These are phyloP conservation scores for Excalfactoria chinensis DNA, from an alignment of 2,113 vertebrate genomes.

Conservation along the genomic window DNA sequence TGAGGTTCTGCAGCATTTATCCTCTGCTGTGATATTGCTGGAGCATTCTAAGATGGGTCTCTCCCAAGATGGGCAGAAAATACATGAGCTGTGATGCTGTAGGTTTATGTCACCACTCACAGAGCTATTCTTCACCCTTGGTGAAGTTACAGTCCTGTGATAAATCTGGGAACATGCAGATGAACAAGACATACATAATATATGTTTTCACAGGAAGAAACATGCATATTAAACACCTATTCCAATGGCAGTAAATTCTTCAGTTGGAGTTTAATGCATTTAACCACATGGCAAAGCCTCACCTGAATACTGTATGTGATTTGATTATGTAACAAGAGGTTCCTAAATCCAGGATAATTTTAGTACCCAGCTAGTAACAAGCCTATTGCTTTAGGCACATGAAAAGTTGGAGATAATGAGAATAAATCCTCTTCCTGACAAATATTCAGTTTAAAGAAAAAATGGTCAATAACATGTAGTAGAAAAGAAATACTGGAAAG, in stretches of 20 bases:
- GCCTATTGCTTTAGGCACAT: neutral
- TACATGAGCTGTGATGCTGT: accelerated
- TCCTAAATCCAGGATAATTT: neutral
- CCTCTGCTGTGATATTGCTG: neutral
- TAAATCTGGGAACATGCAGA: neutral
- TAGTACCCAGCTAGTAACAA: neutral
- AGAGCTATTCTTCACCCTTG: neutral
- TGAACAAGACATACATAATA: neutral
- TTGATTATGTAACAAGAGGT: neutral
- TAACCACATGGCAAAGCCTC: neutral
- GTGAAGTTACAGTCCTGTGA: neutral
- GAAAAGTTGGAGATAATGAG: neutral
- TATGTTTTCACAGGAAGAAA: neutral
- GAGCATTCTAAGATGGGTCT: neutral
- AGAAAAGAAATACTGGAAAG: too few species aligned
- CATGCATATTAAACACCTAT: neutral
- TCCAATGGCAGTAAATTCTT: neutral
- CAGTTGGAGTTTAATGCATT: neutral
- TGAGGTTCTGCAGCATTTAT: neutral
- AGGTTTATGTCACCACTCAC: neutral
- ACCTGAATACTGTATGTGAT: neutral
- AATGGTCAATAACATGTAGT: neutral
- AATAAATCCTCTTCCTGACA: neutral
- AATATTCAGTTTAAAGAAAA: neutral
- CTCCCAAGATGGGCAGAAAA: neutral